A percentile compares a stretch with the other conserved stretches of the same genome.
Evolutionary conservation across 2,888 invertebrate species (phyloP).

Genomic region (Ptychoptera albimana): DNA sequence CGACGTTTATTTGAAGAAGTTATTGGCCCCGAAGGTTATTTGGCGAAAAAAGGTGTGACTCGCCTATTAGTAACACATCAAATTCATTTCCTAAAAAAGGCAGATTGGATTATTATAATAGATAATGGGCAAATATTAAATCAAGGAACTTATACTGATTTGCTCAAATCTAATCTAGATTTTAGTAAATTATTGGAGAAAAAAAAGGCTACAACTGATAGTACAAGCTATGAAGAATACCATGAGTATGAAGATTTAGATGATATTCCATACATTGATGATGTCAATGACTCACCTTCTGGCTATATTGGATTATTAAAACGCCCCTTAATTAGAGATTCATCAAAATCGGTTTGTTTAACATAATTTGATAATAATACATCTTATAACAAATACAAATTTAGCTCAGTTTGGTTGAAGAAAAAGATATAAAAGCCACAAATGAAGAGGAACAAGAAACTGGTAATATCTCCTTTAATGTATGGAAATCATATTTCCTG

Average conservation of each 20-base stretch:
- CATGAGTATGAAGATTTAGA: no score
- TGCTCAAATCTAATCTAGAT: constrained; percentile 33
- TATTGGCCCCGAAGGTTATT: constrained; percentile 34
- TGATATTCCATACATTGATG: no score
- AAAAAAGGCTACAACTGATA: constrained; percentile 33
- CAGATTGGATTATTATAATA: constrained; percentile 43
- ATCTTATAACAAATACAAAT: no score
- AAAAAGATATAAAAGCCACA: no score
- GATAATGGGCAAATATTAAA: constrained; percentile 34
- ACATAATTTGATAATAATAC: no score
- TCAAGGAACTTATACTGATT: constrained; percentile 34
- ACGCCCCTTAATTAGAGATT: no score
- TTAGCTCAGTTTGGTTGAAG: no score
- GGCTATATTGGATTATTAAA: no score
- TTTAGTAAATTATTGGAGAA: constrained; percentile 36
- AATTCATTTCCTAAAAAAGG: constrained; percentile 48
- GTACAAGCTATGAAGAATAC: no score
- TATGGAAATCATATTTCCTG: constrained; percentile 32
- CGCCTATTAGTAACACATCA: constrained; percentile 69
- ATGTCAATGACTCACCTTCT: no score
- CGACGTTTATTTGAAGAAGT: constrained; percentile 69
- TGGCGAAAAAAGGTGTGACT: constrained; percentile 39
- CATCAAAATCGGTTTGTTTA: no score
- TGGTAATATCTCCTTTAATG: constrained; percentile 27
- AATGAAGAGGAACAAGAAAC: constrained; percentile 27